phyloP scores from a whole-genome alignment of 2,113 vertebrate genomes.

The Pardalotus punctatus region DNA sequence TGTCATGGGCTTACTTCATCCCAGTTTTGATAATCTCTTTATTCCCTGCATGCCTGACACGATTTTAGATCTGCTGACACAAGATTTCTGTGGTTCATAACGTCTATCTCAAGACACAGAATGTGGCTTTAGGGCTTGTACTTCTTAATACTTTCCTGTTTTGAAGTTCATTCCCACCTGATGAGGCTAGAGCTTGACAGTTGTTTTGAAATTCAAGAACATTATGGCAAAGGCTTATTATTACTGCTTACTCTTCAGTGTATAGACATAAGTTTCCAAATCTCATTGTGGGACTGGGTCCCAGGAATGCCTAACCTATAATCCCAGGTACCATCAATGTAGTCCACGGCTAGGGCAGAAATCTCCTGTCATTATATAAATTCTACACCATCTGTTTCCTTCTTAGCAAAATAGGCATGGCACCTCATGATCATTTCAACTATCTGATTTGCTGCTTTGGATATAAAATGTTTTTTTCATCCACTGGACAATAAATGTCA shows the following conservation, averaged over 20 bases:
- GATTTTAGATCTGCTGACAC: constrained; percentile 7
- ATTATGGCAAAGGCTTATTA: neutral
- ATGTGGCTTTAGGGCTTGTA: neutral
- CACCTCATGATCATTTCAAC: neutral
- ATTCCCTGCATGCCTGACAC: neutral
- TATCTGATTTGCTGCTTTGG: neutral
- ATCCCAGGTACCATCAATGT: neutral
- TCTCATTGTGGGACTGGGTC: accelerated
- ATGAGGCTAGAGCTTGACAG: neutral
- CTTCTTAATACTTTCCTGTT: neutral
- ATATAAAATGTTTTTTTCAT: neutral
- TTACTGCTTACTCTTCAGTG: neutral
- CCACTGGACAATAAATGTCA: neutral
- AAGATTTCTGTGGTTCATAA: neutral
- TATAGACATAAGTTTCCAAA: neutral
- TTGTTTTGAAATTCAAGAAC: neutral
- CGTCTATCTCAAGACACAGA: neutral
- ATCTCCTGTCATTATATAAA: neutral
- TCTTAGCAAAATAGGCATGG: neutral
- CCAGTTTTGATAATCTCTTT: constrained; percentile 23
- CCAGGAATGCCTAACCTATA: neutral
- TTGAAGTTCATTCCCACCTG: neutral
- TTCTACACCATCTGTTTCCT: neutral
- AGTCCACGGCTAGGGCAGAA: neutral
- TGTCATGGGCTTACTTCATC: neutral